Conservation (phyloP, 1,140 invertebrate species). For the Trinorchestia longiramus region DNA sequence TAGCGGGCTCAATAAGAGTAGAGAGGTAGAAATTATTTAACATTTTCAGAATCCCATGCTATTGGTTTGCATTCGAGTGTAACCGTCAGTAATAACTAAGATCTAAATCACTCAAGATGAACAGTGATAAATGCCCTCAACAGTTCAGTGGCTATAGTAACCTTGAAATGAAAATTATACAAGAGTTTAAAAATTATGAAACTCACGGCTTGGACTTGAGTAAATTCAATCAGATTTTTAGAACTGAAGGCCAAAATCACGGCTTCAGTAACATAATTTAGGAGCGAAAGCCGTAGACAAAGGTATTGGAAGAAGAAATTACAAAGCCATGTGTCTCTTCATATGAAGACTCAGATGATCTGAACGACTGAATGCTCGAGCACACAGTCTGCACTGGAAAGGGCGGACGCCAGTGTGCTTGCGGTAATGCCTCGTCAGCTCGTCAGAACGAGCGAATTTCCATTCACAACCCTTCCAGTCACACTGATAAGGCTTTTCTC, state of each 20-base stretch:
- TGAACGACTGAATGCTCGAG: constrained; percentile 76
- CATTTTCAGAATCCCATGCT: background rate
- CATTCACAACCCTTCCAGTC: constrained; percentile 82
- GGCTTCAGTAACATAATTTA: background rate
- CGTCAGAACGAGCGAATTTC: constrained; percentile 88
- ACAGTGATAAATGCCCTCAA: background rate
- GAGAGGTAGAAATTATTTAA: background rate
- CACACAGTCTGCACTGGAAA: constrained; percentile 76
- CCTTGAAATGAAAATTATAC: background rate
- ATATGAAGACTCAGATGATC: constrained; percentile 79
- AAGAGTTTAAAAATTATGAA: too few relatives aligned
- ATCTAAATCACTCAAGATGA: background rate
- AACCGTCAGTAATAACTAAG: background rate
- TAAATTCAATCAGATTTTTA: background rate
- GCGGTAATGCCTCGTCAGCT: constrained; percentile 78
- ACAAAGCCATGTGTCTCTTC: constrained; percentile 74
- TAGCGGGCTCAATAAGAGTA: background rate
- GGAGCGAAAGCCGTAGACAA: background rate
- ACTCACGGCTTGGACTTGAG: background rate
- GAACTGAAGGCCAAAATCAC: background rate
- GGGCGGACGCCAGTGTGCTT: constrained; percentile 78
- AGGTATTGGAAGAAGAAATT: background rate
- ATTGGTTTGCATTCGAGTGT: background rate
- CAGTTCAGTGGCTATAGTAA: background rate
- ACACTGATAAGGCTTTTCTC: constrained; percentile 80